These are phyloP conservation scores for Drosophila dives DNA, from an alignment of 2,888 invertebrate species.

Conservation along the genomic window DNA sequence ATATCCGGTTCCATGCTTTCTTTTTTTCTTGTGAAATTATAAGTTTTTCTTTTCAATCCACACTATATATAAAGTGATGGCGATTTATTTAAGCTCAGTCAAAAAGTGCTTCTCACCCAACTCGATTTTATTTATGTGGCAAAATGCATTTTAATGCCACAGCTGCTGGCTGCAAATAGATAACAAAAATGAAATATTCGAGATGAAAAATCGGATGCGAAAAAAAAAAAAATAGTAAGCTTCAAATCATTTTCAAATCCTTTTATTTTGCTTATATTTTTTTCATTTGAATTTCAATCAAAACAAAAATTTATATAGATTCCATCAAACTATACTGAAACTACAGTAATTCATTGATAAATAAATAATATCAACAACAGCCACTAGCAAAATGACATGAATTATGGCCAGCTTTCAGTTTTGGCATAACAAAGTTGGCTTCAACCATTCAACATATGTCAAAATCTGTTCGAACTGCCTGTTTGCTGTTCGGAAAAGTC, in stretches of 20 bases:
- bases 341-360: not conserved
- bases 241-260: not conserved
- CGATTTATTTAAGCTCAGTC: constrained; percentile 28
- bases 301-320: not conserved
- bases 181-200: not conserved
- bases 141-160: constrained; percentile 55
- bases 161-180: constrained; percentile 40
- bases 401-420: constrained; percentile 46
- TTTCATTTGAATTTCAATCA: too few relatives aligned
- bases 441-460: constrained; percentile 54
- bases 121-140: constrained; percentile 40
- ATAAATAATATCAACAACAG: not conserved
- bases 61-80: constrained; percentile 27
- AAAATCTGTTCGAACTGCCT: not conserved
- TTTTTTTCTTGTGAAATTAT: not conserved
- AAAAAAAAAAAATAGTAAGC: not conserved
- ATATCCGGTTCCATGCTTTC: constrained; percentile 57
- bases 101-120: constrained; percentile 20
- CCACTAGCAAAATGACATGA: constrained; percentile 2
- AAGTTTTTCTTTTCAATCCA: constrained; percentile 14
- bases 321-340: not conserved
- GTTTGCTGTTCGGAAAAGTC: constrained; percentile 1
- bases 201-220: not conserved
- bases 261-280: not conserved
- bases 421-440: constrained; percentile 39